Evolutionary conservation across 2,113 vertebrate genomes (phyloP).

Genomic region (Eubucco bourcierii): DNA sequence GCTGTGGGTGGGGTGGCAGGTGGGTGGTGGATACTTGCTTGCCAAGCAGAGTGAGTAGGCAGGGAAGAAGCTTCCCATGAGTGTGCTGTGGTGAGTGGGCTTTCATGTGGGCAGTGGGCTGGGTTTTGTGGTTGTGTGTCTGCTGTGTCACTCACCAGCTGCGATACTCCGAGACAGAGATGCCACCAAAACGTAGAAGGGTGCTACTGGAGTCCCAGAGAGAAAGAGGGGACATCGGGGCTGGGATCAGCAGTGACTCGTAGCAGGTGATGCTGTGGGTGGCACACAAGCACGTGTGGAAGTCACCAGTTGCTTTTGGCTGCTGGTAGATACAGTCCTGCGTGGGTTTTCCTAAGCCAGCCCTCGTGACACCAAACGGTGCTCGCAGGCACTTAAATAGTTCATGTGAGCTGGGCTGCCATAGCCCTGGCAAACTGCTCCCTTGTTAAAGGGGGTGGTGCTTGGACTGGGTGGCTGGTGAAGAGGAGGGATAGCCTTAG

Average conservation of each 20-base stretch:
- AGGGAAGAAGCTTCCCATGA: accelerated
- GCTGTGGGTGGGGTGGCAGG: background rate
- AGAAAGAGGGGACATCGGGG: background rate
- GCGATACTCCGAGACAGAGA: accelerated
- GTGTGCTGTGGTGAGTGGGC: background rate
- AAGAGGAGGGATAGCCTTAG: background rate
- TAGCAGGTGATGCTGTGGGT: background rate
- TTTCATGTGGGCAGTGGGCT: background rate
- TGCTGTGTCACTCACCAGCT: background rate
- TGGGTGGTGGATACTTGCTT: background rate
- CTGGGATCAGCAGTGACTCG: background rate
- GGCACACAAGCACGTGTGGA: background rate
- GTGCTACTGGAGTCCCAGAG: background rate
- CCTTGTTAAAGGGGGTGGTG: background rate
- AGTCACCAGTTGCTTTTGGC: background rate
- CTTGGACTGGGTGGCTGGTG: background rate
- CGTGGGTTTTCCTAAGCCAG: background rate
- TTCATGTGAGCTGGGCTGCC: accelerated
- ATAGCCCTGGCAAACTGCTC: background rate
- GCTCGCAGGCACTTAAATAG: background rate
- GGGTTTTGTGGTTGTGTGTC: background rate
- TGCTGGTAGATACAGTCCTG: accelerated
- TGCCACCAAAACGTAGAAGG: background rate
- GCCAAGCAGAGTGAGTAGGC: background rate
- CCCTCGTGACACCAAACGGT: accelerated